Conservation (phyloP, 2,797 vertebrate genomes). For the Anniella stebbinsi region DNA sequence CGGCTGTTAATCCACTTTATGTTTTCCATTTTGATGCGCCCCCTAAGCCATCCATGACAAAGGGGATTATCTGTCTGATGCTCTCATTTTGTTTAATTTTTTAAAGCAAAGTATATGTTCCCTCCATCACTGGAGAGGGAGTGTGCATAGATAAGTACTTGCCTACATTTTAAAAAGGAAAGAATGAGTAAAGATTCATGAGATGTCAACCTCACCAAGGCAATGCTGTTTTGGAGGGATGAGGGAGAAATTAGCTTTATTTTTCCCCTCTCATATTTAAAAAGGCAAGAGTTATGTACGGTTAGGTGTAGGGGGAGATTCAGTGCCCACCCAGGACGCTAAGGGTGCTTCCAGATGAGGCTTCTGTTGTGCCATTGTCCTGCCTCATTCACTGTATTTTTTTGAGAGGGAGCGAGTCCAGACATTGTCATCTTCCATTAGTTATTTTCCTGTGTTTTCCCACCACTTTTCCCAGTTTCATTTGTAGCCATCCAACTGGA, state of each 20-base stretch:
- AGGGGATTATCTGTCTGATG: no score
- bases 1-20: no score
- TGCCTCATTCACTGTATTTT: not conserved
- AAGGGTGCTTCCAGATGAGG: not conserved
- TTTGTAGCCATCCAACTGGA: not conserved
- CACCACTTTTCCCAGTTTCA: not conserved
- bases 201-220: not conserved
- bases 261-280: not conserved
- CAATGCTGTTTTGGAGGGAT: no score
- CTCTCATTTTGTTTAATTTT: not conserved
- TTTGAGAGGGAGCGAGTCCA: no score
- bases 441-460: not conserved
- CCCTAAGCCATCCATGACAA: not conserved
- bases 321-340: no score
- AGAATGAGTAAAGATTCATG: not conserved
- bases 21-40: no score
- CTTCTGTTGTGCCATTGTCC: not conserved
- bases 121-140: not conserved
- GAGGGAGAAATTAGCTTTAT: not conserved
- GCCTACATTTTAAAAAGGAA: not conserved
- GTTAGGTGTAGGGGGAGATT: no score
- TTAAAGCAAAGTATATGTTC: not conserved
- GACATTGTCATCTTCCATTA: no score
- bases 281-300: not conserved
- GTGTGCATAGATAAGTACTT: not conserved